Evolutionary conservation across 2,888 invertebrate species (phyloP), one percentile per base, ranked within the genome.

Genomic region (Gandaritis pyraliata): DNA sequence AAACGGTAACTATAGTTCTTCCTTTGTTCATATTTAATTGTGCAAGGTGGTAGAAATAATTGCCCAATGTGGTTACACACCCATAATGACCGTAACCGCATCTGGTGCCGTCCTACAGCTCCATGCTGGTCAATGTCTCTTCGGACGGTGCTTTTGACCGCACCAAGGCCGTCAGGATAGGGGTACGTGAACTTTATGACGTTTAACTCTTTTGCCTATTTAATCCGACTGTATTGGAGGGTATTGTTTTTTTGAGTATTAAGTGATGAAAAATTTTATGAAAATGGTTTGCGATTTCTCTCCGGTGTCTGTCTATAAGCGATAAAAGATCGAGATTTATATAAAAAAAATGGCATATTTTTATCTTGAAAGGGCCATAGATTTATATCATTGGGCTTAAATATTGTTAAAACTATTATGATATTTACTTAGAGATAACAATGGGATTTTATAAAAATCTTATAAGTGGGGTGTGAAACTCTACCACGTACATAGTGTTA

Each of bases 141-240:
- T 75, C 72, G 72, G 74, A 67, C 76, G 80, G 78, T 78, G 87
- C 81, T 85, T 80, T 82, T 86, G 89, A 90, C 90, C 90, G 88
- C 82, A 68, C 68, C 88, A 90, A 90, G 90, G 90, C 85, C 88
- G 83, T 66, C 79, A 83, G 85, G 85, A 86, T 83, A 78, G 81
- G 73, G 83, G 83, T 87, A 76, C 74, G 72, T 83, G 85, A 86
- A 85, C 85, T 80, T 77, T 76, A 80, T 77, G 75, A 74, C 79
- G 78, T 74, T 47, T 73, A 68, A 71, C 68, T 69, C 65, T 64
- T 63, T 64, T 50, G 64, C 61, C 64, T 61, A 70, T 64, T 68
- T 33, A 33, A 29, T n/a, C 38, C 2, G 38, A 38, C 12, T 38
- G 38, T 5, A 1, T 2, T n/a, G 38, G 4, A 38, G n/a, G n/a